phyloP scores from a whole-genome alignment of 2,113 vertebrate genomes.

The Gracilinanus agilis region DNA sequence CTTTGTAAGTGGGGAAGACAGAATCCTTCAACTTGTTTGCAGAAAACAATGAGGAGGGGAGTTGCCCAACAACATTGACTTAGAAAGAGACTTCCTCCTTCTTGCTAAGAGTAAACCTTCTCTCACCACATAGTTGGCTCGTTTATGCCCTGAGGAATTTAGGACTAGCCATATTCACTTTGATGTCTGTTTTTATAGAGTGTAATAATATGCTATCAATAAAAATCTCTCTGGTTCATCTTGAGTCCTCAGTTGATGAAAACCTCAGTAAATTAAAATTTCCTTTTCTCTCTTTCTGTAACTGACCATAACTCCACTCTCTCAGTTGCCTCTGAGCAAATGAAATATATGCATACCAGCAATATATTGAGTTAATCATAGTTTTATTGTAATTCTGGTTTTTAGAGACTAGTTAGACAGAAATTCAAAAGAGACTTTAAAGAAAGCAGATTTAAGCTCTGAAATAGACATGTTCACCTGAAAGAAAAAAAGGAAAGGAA shows the following conservation, averaged over 20 bases:
- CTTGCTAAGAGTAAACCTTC: not conserved
- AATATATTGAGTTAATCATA: not conserved
- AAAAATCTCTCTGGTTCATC: not conserved
- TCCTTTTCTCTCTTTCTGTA: not conserved
- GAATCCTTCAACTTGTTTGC: not conserved
- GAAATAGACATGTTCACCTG: not conserved
- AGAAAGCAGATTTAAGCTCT: not conserved
- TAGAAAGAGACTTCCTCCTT: not conserved
- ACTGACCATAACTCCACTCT: not conserved
- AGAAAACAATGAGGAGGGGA: not conserved
- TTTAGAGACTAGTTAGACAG: not conserved
- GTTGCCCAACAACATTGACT: not conserved
- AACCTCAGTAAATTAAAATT: conserved; percentile 1
- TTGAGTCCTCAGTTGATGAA: not conserved
- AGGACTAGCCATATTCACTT: not conserved
- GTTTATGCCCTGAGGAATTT: not conserved
- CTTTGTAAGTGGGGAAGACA: not conserved
- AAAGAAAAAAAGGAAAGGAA: not conserved
- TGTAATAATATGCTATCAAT: conserved; percentile 3
- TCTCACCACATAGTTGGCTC: not conserved
- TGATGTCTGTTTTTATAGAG: not conserved
- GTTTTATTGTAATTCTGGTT: not conserved
- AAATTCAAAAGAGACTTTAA: not conserved
- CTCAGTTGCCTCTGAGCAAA: not conserved
- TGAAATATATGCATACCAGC: not conserved